Evolutionary conservation across 2,888 invertebrate genomes (phyloP), one percentile per base, ranked within the genome.

Genomic region (Synanthedon myopaeformis): DNA sequence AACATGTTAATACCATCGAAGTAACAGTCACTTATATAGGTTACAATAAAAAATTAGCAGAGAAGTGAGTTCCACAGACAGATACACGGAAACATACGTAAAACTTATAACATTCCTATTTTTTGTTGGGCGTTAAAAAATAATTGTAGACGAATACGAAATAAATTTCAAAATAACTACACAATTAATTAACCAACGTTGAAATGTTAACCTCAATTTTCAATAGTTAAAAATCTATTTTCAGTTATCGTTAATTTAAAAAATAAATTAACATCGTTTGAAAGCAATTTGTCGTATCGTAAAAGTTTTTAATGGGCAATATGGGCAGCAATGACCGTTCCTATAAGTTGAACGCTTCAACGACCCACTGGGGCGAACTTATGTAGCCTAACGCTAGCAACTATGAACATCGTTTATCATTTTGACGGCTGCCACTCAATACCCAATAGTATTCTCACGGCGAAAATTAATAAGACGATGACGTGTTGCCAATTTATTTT

Each of bases 391-490:
- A 61, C 61, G 59, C 49, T 49, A 59, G 65, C 60, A 58, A 59
- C 56, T 61, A 59, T 58, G 57, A 62, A 64, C 65, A 62, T 72
- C 74, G 67, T 79, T 68, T 67, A 79, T 82, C 79, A 82, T 72
- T 63, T 62, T 64, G 75, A 74, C 76, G 77, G 74, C 74, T 80
- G 80, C 69, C 81, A 79, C 79, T 79, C 78, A 78, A 66, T 71
- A 70, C 71, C 72, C 70, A 19, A 49, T 23, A 19, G 19, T 79
- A 72, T 70, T 72, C 71, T 70, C 70, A 70, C 62, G 61, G 63
- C 64, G 63, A 58, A 65, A 70, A 74, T 75, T 67, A 35, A 63
- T 59, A 59, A 57, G 61, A 54, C 56, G 62, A 63, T 63, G 64
- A 63, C 61, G 58, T 56, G 57, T 58, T 60, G 58, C 61, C 62